Evolutionary conservation across 2,113 vertebrate genomes (phyloP).

Genomic region (Abramis brama): DNA sequence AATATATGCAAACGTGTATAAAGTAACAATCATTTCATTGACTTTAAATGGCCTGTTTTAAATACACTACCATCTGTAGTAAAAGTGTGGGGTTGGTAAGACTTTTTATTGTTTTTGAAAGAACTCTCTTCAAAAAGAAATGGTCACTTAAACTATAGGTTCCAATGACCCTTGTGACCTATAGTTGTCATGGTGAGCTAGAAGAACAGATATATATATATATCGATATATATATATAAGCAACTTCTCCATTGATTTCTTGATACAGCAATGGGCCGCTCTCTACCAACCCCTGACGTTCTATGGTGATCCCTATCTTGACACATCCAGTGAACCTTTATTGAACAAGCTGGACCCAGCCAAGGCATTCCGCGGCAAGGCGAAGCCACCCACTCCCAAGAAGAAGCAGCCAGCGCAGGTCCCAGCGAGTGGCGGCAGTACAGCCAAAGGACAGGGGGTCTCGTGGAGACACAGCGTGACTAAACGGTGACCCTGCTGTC

Average conservation of each 20-base stretch:
- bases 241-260: constrained; percentile 29
- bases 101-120: too few species aligned
- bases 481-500: constrained; percentile 63
- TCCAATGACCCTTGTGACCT: too few species aligned
- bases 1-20: too few species aligned
- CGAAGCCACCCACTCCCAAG: constrained; percentile 82
- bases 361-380: constrained; percentile 88
- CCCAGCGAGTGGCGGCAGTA: constrained; percentile 61
- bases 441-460: constrained; percentile 69
- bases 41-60: too few species aligned
- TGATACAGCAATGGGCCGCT: constrained; percentile 92
- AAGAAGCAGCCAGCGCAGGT: constrained; percentile 80
- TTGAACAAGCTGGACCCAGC: constrained; percentile 92
- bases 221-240: neutral
- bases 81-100: too few species aligned
- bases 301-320: constrained; percentile 73
- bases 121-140: neutral
- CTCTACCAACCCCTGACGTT: constrained; percentile 92
- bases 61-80: too few species aligned
- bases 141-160: too few species aligned
- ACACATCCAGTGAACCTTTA: constrained; percentile 77
- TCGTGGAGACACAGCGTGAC: constrained; percentile 58
- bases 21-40: too few species aligned
- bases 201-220: too few species aligned
- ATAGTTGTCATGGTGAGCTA: too few species aligned